These are phyloP conservation scores for Rhizoglyphus robini DNA, from an alignment of 1,140 invertebrate species.

Conservation along the genomic window DNA sequence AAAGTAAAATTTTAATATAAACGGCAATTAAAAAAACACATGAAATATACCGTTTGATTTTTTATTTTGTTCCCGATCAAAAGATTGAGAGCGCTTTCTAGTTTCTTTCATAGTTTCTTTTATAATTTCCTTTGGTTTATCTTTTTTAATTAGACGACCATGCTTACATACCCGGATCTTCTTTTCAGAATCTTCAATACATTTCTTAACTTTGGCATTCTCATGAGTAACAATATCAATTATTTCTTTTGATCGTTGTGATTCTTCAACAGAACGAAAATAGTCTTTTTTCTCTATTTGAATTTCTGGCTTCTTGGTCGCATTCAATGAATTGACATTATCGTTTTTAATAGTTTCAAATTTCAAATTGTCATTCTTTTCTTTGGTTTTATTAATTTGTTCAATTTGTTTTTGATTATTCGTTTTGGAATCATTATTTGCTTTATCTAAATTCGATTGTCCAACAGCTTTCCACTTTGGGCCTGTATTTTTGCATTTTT, in stretches of 20 bases:
- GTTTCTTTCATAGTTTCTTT: not conserved
- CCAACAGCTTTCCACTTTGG: slow-evolving; percentile 15
- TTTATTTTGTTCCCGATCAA: too few species aligned
- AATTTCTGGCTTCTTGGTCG: too few species aligned
- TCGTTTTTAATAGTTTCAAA: too few species aligned
- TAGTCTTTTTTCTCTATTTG: too few species aligned
- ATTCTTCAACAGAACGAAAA: too few species aligned
- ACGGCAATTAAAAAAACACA: not conserved
- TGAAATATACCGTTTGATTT: too few species aligned
- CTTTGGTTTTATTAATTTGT: too few species aligned
- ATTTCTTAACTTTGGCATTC: too few species aligned
- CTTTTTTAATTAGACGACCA: not conserved
- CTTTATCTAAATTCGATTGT: not conserved
- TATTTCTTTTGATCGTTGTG: too few species aligned
- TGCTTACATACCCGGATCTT: slow-evolving; percentile 10
- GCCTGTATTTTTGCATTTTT: not conserved
- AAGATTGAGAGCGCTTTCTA: not conserved
- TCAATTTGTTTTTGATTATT: not conserved
- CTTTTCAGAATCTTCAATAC: not conserved
- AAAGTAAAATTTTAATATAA: not conserved
- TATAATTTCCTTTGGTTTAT: not conserved
- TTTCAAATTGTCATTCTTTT: too few species aligned
- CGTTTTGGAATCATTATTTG: not conserved
- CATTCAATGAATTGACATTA: too few species aligned
- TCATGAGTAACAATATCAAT: too few species aligned